Base-by-base conservation (phyloP, 2,113 vertebrate species). In the Pardalotus punctatus region DNA sequence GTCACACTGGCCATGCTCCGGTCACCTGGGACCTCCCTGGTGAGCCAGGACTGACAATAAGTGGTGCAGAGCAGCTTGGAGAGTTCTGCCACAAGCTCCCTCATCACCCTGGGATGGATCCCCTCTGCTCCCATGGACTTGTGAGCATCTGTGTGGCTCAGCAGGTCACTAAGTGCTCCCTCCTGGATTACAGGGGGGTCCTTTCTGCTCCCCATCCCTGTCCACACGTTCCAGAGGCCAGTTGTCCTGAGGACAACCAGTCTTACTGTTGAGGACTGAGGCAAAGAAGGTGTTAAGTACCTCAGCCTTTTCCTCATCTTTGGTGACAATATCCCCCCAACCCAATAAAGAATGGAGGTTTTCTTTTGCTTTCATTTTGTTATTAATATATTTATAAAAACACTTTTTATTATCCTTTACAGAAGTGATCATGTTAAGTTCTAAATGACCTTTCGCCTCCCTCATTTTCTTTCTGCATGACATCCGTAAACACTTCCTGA, bases 261-360 rank as follows among this genome's bases (percentile, higher is more conserved):
- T 36, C 11, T 43, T 23, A 23, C 27, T 77, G 27, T 8, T 43
- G 72, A 58, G 33, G 21, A 66, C 25, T 35, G 25, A 53, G 36
- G 54, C 18, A 69, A 45, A 69, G 38, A 60, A 28, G 22, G 23
- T 53, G 45, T 10, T 53, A 27, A 43, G 9, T 45, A 28, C 10
- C 28, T 45, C 23, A 38, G 12, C 28, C 15, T n/a, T 61, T 21
- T 67, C 3, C 54, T 53, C 33, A 10, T 19, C 64, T 38, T 54
- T 53, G 38, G 15, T 54, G 3, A 29, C 28, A 54, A 1, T n/a
- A 78, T 28, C 12, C 15, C 22, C 14, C 5, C 0, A 0, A 36
- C 14, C 18, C n/a, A 38, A 40, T n/a, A 40, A 40, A 35, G 16
- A n/a, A n/a, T 62, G 21, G 20, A 11, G 24, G 9, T 10, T 53